Percentiles rank a stretch among this genome's conserved stretches.
Conservation (phyloP, 2,113 vertebrate genomes). For the Labeo rohita region DNA sequence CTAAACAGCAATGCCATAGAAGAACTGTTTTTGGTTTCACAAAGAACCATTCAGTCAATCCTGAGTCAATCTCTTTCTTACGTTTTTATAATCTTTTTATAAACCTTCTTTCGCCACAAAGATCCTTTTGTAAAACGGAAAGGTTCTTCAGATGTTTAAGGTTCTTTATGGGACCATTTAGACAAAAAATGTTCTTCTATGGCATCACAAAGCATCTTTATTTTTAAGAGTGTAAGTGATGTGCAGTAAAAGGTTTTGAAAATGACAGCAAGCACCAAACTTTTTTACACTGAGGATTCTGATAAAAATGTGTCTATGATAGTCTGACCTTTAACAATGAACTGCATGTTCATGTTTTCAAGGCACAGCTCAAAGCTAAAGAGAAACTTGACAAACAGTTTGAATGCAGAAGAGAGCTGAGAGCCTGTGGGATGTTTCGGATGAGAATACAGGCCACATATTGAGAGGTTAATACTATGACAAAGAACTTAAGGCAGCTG, state of each 20-base stretch:
- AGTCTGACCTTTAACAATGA: neutral
- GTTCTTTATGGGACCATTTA: no score
- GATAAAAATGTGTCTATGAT: neutral
- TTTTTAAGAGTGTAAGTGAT: neutral
- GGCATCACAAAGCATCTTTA: no score
- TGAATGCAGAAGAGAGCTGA: neutral
- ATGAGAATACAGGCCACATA: neutral
- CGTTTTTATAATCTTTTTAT: no score
- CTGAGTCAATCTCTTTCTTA: no score
- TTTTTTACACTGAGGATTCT: neutral
- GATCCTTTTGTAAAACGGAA: no score
- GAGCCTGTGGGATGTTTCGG: neutral
- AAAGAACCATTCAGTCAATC: no score
- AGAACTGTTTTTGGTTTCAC: no score
- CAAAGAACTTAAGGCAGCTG: neutral
- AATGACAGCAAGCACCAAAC: neutral
- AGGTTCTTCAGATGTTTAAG: no score
- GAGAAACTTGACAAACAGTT: neutral
- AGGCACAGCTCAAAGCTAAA: neutral
- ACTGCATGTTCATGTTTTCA: neutral
- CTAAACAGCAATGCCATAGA: no score
- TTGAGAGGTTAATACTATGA: neutral
- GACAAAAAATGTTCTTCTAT: no score
- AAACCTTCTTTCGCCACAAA: no score
- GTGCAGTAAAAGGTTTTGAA: neutral